phyloP scores from a whole-genome alignment of 2,888 invertebrate species.

The Bibio marci region DNA sequence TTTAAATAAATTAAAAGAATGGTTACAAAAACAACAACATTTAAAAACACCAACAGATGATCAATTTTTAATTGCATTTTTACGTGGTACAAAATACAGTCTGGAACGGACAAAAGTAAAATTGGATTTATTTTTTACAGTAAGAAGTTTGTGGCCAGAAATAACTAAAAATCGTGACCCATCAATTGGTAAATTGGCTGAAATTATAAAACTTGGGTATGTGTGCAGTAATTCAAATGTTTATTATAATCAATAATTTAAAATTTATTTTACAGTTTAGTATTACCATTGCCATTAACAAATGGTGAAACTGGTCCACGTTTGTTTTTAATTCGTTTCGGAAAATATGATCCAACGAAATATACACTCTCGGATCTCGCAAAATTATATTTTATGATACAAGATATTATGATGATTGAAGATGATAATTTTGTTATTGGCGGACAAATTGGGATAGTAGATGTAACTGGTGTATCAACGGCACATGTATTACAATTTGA shows the following conservation, averaged over 20 bases:
- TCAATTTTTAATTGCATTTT: slow-evolving; percentile 33
- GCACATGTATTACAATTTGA: slow-evolving; percentile 38
- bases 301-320: slow-evolving; percentile 26
- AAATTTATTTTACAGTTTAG: slow-evolving; percentile 10
- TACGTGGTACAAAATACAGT: slow-evolving; percentile 35
- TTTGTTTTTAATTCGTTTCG: slow-evolving; percentile 29
- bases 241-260: neutral
- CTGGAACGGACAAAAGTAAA: slow-evolving; percentile 36
- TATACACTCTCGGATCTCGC: slow-evolving; percentile 32
- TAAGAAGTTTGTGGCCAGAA: slow-evolving; percentile 37
- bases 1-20: slow-evolving; percentile 29
- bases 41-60: slow-evolving; percentile 30
- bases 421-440: slow-evolving; percentile 39
- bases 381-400: slow-evolving; percentile 34
- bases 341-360: slow-evolving; percentile 29
- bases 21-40: slow-evolving; percentile 34
- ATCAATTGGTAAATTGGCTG: slow-evolving; percentile 9
- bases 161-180: slow-evolving; percentile 27
- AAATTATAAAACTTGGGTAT: slow-evolving; percentile 8
- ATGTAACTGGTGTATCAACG: slow-evolving; percentile 34
- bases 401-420: slow-evolving; percentile 39
- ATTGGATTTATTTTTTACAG: slow-evolving; percentile 38
- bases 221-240: neutral
- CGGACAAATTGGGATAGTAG: slow-evolving; percentile 35
- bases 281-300: slow-evolving; percentile 14